Percentiles rank a stretch among this genome's conserved stretches.
phyloP scores from a whole-genome alignment of 2,888 invertebrate genomes.

The Rhaphigaster nebulosa region DNA sequence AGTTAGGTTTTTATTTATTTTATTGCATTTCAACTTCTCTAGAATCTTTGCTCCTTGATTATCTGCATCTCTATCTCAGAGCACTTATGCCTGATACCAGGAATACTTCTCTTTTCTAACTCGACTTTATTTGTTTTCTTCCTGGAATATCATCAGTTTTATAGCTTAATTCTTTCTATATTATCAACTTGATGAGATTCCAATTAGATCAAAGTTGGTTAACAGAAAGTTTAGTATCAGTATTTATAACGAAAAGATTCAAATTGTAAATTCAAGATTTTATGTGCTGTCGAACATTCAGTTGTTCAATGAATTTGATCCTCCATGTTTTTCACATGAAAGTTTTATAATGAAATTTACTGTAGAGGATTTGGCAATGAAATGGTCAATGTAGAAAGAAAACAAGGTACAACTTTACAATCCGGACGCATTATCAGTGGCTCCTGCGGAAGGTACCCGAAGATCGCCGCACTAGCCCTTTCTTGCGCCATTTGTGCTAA shows the following conservation, averaged over 20 bases:
- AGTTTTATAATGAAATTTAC: too few relatives aligned
- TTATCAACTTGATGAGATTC: neutral
- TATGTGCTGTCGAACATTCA: too few relatives aligned
- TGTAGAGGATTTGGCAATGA: too few relatives aligned
- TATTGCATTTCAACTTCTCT: neutral
- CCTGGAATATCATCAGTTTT: neutral
- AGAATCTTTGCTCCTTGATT: neutral
- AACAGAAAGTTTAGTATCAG: neutral
- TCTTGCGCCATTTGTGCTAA: too few relatives aligned
- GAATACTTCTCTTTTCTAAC: neutral
- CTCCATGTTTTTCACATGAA: too few relatives aligned
- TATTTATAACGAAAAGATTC: neutral
- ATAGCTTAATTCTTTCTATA: neutral
- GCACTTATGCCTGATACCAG: neutral
- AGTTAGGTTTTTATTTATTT: neutral
- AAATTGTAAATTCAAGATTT: too few relatives aligned
- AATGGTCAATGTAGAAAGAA: too few relatives aligned
- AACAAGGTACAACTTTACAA: too few relatives aligned
- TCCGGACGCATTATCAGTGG: too few relatives aligned
- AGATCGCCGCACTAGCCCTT: too few relatives aligned
- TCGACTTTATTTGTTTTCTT: slow-evolving; percentile 19
- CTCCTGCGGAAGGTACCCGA: too few relatives aligned
- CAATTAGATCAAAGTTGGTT: neutral
- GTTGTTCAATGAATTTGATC: too few relatives aligned
- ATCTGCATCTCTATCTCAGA: neutral